phyloP scores from a whole-genome alignment of 2,797 vertebrate species.

The Pangasius sanitwongsei region DNA sequence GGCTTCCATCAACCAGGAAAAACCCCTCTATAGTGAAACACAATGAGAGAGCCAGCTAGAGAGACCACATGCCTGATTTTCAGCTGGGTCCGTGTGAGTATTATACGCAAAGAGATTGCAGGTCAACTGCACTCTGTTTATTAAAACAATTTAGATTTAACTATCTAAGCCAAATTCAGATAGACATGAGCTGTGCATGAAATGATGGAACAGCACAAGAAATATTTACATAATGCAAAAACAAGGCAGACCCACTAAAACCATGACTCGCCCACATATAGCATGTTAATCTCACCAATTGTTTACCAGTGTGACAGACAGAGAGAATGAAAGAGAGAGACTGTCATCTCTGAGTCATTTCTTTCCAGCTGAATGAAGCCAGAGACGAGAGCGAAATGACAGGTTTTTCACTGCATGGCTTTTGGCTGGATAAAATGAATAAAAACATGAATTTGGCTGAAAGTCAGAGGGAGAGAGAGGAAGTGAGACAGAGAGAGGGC shows the following conservation, averaged over 20 bases:
- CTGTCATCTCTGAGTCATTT: constrained; percentile 22
- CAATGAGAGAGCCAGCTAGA: neutral
- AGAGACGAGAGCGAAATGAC: neutral
- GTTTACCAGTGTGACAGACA: constrained; percentile 18
- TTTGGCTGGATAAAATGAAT: constrained; percentile 7
- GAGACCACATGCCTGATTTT: neutral
- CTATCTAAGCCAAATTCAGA: neutral
- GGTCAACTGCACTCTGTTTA: neutral
- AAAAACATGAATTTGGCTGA: constrained; percentile 2
- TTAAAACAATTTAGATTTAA: neutral
- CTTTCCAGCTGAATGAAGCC: constrained; percentile 10
- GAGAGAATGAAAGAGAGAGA: constrained; percentile 10
- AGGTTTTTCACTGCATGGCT: constrained; percentile 9
- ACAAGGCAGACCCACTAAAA: constrained; percentile 13
- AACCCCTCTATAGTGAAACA: neutral
- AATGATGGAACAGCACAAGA: constrained; percentile 6
- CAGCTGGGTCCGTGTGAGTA: neutral
- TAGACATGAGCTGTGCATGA: neutral
- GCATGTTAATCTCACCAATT: neutral
- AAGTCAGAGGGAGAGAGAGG: neutral
- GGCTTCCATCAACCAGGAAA: neutral
- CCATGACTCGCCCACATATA: constrained; percentile 4
- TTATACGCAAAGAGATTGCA: neutral
- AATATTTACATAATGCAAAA: constrained; percentile 3
- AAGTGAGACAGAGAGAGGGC: constrained; percentile 3